These are phyloP conservation scores for Pristionchus exspectatus DNA, from an alignment of 2,888 invertebrate genomes.

Conservation along the genomic window DNA sequence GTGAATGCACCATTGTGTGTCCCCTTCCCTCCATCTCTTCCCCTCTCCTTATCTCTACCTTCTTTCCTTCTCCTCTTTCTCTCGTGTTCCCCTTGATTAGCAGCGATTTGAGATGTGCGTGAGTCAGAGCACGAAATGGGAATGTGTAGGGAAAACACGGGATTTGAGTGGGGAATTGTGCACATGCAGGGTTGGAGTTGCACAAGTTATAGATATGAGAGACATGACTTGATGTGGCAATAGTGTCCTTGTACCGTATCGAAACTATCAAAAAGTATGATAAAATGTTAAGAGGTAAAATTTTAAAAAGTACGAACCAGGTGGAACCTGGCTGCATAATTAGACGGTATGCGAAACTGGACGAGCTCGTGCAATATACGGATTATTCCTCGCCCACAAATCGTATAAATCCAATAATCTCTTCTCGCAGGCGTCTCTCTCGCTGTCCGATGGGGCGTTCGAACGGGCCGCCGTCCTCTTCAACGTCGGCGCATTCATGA, in stretches of 20 bases:
- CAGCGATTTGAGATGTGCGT: not conserved
- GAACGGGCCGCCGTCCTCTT: conserved; percentile 96
- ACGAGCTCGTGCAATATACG: not conserved
- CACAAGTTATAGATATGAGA: not conserved
- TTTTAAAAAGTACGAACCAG: no score
- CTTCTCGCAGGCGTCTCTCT: conserved; percentile 65
- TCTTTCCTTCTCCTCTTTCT: not conserved
- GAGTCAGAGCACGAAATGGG: not conserved
- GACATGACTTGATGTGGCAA: no score
- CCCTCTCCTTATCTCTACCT: not conserved
- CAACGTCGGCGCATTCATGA: conserved; percentile 91
- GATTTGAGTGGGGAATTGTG: not conserved
- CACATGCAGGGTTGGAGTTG: not conserved
- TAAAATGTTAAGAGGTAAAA: no score
- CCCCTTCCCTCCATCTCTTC: not conserved
- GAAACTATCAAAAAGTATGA: no score
- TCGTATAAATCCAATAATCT: not conserved
- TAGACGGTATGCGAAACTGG: not conserved
- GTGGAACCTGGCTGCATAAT: no score
- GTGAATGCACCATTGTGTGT: not conserved
- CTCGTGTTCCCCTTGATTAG: conserved; percentile 12
- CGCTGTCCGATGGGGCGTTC: conserved; percentile 85
- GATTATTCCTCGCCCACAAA: no score
- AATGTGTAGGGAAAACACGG: not conserved
- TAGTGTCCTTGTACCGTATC: no score